These are phyloP conservation scores for Tetrapedia diversipes DNA, from an alignment of 2,888 invertebrate species.

Conservation along the genomic window DNA sequence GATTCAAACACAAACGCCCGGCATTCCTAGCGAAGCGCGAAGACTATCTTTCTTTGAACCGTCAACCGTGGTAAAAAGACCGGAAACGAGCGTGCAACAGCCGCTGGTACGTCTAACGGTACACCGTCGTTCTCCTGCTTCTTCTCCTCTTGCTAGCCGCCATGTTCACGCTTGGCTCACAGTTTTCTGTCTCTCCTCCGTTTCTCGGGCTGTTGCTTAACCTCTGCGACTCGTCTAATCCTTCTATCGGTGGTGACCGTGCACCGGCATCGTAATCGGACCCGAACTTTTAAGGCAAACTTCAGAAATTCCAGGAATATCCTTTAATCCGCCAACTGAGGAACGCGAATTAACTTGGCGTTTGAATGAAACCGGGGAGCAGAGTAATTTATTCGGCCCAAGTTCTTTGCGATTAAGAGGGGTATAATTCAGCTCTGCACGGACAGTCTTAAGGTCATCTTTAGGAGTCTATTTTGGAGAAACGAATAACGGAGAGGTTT, in stretches of 20 bases:
- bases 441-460: no score
- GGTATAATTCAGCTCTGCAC: no score
- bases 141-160: conserved; percentile 43
- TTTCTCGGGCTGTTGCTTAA: conserved; percentile 44
- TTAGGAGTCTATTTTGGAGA: no score
- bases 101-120: conserved; percentile 75
- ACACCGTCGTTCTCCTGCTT: conserved; percentile 35
- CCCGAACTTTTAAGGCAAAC: conserved; percentile 10
- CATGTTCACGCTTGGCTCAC: conserved; percentile 60
- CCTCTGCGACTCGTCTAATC: conserved; percentile 51
- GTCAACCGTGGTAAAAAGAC: conserved; percentile 68
- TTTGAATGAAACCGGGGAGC: not conserved
- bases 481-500: no score
- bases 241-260: conserved; percentile 40
- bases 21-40: conserved; percentile 53
- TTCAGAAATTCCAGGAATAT: conserved; percentile 1
- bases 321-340: not conserved
- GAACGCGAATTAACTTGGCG: not conserved
- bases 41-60: conserved; percentile 56
- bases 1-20: conserved; percentile 46
- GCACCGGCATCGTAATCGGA: conserved; percentile 6
- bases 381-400: not conserved
- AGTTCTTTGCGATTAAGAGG: not conserved
- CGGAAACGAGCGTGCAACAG: conserved; percentile 73
- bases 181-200: conserved; percentile 39